Base-by-base conservation (phyloP, 2,797 vertebrate genomes). In the Acanthurus tractus region DNA sequence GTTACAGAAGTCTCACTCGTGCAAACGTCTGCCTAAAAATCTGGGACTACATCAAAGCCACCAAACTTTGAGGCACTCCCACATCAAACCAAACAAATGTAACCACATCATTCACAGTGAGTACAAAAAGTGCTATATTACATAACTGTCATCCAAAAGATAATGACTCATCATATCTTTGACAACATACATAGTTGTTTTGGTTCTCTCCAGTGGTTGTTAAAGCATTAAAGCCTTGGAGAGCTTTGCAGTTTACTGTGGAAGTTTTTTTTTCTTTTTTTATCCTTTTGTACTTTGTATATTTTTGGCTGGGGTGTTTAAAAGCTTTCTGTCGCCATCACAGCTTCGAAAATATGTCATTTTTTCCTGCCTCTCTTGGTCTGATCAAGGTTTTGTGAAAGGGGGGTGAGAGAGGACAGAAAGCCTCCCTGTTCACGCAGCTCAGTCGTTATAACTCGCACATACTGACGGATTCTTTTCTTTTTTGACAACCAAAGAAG, bases 101-200 rank as follows among this genome's bases (percentile, higher is more conserved):
- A 77, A 83, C 81, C 84, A 78, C 49, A 17, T 72, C 68, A 73
- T 80, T 62, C 89, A 92, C 83, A 94, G 95, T 95, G 87, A 96
- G 95, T 95, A 90, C 69, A 83, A 29, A 63, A 66, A 55, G 14
- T 75, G 63, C 49, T n/a, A 2, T 22, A 12, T 75, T 67, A 36
- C 44, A 6, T 56, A 70, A 74, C 8, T 62, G 11, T 45, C 59
- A 52, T 42, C 6, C 22, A 59, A 53, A 81, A 61, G 58, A 36
- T 52, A 73, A 61, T 55, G 44, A 76, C 49, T 65, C 70, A 55
- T 72, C 64, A 55, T 56, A 12, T 48, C 17, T 61, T 74, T 53
- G 53, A 56, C 54, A 55, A 18, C 29, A 64, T 76, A 34, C 18
- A 55, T 42, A 55, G 44, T 54, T 66, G 72, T 68, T 82, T 79